Evolutionary conservation across 2,113 vertebrate species (phyloP), one percentile per base, ranked within the genome.

Genomic region (Brienomyrus brachyistius): DNA sequence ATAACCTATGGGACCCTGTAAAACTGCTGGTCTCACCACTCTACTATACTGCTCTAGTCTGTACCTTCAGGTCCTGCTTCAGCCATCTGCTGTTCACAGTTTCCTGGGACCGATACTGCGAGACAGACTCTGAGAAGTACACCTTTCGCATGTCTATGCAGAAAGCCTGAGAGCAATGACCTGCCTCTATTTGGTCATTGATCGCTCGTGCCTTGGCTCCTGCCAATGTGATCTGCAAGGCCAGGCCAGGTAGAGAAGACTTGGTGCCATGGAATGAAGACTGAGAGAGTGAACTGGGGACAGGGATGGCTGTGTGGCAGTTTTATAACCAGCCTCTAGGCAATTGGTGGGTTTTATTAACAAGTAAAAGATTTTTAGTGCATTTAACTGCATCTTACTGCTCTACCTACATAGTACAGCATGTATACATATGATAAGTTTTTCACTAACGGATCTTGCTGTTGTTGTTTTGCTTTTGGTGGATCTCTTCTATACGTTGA

Each of bases 311-410:
- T 77, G 45, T 62, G 23, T 62, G 17, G 62, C 47, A 35, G 21
- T 74, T 50, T 31, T 47, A 77, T 74, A 50, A 51, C 59, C 23
- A 47, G 40, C 11, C 31, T 88, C 40, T 56, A 11, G 87, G 87
- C 45, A 66, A 70, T 88, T 70, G n/a, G 87, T 47, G 54, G 43
- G 21, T 70, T 88, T 48, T 70, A 88, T 88, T 88, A 88, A 62
- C 21, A 54, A 62, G 13, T 59, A 47, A 23, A 88, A 88, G 52
- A 66, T 66, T 66, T 43, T 40, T 48, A 27, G 21, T 50, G 11
- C 13, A 77, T 77, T 40, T 77, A 31, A 77, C 70, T 77, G 62
- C 62, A 66, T 88, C 59, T 88, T 66, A 74, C 6, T 74, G 10
- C 59, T 62, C 21, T 19, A 31, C 21, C 43, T 88, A 62, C 19